Evolutionary conservation across 2,797 vertebrate species (phyloP).

Genomic region (Characodon lateralis): DNA sequence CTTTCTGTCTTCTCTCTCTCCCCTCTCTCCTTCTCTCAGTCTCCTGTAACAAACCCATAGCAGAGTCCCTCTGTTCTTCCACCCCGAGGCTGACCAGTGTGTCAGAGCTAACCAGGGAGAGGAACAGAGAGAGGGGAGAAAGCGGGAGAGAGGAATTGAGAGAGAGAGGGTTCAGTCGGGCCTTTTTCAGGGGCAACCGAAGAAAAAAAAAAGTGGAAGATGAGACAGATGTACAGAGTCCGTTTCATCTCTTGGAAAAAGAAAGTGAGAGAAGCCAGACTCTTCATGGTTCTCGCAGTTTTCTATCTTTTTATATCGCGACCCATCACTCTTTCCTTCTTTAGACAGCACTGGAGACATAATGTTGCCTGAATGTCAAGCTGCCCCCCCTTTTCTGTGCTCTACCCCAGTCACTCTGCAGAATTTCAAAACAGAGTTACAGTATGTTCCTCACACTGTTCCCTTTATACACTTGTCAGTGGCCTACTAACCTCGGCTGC

Average conservation of each 20-base stretch:
- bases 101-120: conserved; percentile 85
- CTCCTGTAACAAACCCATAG: conserved; percentile 82
- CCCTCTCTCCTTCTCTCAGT: conserved; percentile 68
- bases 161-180: conserved; percentile 71
- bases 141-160: conserved; percentile 65
- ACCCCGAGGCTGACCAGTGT: conserved; percentile 86
- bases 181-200: conserved; percentile 79
- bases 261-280: conserved; percentile 73
- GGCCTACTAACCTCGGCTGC: conserved; percentile 62
- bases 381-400: conserved; percentile 45
- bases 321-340: conserved; percentile 78
- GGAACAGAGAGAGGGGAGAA: conserved; percentile 79
- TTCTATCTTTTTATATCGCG: conserved; percentile 74
- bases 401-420: conserved; percentile 61
- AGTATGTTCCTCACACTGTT: conserved; percentile 49
- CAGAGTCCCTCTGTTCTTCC: conserved; percentile 85
- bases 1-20: conserved; percentile 45
- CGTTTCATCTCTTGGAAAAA: conserved; percentile 81
- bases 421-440: conserved; percentile 62
- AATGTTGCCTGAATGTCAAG: conserved; percentile 77
- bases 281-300: conserved; percentile 72
- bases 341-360: conserved; percentile 77
- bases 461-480: conserved; percentile 49
- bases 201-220: conserved; percentile 71
- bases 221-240: conserved; percentile 81